Evolutionary conservation across 2,113 vertebrate genomes (phyloP).

Genomic region (Carassius auratus): DNA sequence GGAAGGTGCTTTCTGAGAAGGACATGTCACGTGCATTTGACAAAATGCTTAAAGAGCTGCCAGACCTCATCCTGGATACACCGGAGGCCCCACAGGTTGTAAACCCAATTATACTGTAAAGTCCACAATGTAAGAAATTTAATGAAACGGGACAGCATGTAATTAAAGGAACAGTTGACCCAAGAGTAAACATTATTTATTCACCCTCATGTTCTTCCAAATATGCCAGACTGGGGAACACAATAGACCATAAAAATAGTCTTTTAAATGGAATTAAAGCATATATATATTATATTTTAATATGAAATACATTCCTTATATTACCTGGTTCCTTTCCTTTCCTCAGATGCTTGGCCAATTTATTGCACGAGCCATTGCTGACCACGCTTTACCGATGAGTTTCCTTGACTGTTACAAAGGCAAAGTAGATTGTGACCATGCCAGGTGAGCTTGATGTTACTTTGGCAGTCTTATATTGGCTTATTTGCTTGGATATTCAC

Average conservation of each 20-base stretch:
- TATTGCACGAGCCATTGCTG: slow-evolving; percentile 84
- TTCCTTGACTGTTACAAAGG: slow-evolving; percentile 86
- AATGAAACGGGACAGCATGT: not conserved
- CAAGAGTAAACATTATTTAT: not conserved
- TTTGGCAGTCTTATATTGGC: not conserved
- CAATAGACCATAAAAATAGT: no score
- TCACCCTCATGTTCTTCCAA: not conserved
- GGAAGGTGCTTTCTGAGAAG: slow-evolving; percentile 73
- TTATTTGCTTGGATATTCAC: not conserved
- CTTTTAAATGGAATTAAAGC: no score
- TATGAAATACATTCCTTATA: not conserved
- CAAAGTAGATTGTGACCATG: slow-evolving; percentile 84
- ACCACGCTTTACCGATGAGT: slow-evolving; percentile 82
- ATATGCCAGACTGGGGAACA: not conserved
- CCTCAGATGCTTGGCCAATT: slow-evolving; percentile 88
- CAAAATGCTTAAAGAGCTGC: slow-evolving; percentile 80
- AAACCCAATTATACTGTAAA: no score
- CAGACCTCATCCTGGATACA: slow-evolving; percentile 86
- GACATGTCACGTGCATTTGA: slow-evolving; percentile 82
- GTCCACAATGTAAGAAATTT: not conserved
- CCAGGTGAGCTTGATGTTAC: slow-evolving; percentile 72
- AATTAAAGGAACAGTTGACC: not conserved
- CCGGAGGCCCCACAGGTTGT: slow-evolving; percentile 83
- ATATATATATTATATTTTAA: not conserved
- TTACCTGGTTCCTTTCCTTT: slow-evolving; percentile 12